Conservation (phyloP, 2,888 invertebrate species). For the Tetanocera ferruginea region DNA sequence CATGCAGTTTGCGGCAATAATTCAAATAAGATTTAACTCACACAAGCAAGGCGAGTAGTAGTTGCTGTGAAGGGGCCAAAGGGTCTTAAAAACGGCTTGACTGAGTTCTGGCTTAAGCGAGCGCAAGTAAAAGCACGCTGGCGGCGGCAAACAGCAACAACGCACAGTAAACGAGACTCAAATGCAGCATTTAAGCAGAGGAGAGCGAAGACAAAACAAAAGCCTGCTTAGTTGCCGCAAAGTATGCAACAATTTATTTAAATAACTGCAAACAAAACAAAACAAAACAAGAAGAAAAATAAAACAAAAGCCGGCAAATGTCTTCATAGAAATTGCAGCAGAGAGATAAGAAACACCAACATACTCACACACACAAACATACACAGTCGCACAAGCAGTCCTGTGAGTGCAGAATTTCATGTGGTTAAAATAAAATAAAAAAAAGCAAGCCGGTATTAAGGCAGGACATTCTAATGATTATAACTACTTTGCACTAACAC, state of each 20-base stretch:
- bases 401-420: background rate
- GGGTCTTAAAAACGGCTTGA: background rate
- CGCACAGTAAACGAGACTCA: conserved; percentile 21
- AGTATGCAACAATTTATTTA: conserved; percentile 66
- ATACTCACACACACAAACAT: conserved; percentile 40
- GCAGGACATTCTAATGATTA: conserved; percentile 32
- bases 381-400: background rate
- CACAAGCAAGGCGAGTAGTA: conserved; percentile 17
- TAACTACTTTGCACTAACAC: conserved; percentile 26
- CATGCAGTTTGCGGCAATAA: conserved; percentile 62
- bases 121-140: background rate
- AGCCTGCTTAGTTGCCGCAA: conserved; percentile 57
- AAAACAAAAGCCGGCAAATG: conserved; percentile 14
- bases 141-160: conserved; percentile 17
- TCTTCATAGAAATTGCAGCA: conserved; percentile 42
- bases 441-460: background rate
- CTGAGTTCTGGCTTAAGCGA: background rate
- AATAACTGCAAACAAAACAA: conserved; percentile 48
- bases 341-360: conserved; percentile 50
- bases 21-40: conserved; percentile 65
- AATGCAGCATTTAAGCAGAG: conserved; percentile 13
- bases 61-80: background rate
- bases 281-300: conserved; percentile 34
- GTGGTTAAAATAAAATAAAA: background rate
- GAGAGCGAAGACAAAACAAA: conserved; percentile 21